A percentile compares a stretch with the other conserved stretches of the same genome.
Evolutionary conservation across 2,113 vertebrate genomes (phyloP).

Genomic region (Neotoma lepida): DNA sequence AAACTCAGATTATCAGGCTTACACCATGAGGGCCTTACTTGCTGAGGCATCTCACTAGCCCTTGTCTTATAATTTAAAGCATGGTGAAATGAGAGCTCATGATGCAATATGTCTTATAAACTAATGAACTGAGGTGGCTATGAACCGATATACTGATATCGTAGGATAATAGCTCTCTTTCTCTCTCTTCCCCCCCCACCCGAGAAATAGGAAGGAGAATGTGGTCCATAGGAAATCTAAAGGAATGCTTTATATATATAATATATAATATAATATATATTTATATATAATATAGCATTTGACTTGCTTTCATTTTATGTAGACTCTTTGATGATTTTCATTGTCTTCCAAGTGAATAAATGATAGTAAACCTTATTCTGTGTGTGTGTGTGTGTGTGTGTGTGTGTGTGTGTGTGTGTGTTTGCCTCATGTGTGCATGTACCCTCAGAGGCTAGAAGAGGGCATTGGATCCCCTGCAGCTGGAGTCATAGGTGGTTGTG

Average conservation of each 20-base stretch:
- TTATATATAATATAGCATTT: slow-evolving; percentile 37
- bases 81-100: slow-evolving; percentile 16
- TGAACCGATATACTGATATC: slow-evolving; percentile 54
- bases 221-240: slow-evolving; percentile 64
- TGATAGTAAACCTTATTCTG: slow-evolving; percentile 39
- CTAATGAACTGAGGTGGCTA: slow-evolving; percentile 56
- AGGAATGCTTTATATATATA: slow-evolving; percentile 60
- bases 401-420: background rate
- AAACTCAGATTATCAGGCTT: background rate
- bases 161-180: background rate
- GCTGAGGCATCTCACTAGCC: background rate
- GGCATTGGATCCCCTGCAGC: background rate
- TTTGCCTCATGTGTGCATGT: no score
- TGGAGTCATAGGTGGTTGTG: background rate
- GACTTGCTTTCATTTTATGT: slow-evolving; percentile 25
- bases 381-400: no score
- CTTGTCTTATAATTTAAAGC: background rate
- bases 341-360: slow-evolving; percentile 55
- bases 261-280: no score
- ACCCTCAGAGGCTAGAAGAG: no score
- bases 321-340: slow-evolving; percentile 64
- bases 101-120: background rate
- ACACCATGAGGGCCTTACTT: background rate
- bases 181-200: background rate
- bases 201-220: slow-evolving; percentile 25